These are phyloP conservation scores for Alcedo quadribrachys DNA, from an alignment of 2,797 vertebrate species.

Conservation along the genomic window DNA sequence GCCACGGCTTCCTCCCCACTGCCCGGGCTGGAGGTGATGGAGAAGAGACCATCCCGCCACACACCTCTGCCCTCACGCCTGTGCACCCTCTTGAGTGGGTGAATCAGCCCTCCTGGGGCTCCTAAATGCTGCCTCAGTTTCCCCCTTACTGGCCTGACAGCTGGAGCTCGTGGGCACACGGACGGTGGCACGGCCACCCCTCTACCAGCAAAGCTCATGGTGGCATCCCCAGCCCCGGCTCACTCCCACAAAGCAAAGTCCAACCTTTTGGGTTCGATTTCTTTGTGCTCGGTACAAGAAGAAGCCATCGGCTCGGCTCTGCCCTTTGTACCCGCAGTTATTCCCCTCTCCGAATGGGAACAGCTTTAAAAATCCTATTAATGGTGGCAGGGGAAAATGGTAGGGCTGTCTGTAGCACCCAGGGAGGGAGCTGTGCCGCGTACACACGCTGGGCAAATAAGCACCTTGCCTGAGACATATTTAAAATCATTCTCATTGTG, in stretches of 20 bases:
- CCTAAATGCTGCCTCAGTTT: background rate
- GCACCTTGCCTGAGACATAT: conserved; percentile 37
- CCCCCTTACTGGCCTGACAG: background rate
- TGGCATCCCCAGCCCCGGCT: background rate
- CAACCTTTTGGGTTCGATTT: background rate
- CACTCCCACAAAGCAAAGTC: background rate
- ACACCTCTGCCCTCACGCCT: rapidly evolving
- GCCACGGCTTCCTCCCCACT: background rate
- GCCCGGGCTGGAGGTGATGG: background rate
- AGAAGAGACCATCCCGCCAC: background rate
- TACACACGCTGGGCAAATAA: conserved; percentile 31
- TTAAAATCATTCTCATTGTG: conserved; percentile 48
- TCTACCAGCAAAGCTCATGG: background rate
- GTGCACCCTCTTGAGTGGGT: background rate
- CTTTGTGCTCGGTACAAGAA: background rate
- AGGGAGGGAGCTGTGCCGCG: background rate
- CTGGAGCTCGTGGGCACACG: background rate
- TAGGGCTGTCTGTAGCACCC: background rate
- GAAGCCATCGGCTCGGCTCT: background rate
- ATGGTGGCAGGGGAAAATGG: background rate
- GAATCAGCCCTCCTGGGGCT: background rate
- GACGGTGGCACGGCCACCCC: rapidly evolving
- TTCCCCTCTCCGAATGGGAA: background rate
- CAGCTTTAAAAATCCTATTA: conserved; percentile 13
- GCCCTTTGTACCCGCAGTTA: conserved; percentile 17